phyloP scores from a whole-genome alignment of 2,113 vertebrate species.

The Numida meleagris region DNA sequence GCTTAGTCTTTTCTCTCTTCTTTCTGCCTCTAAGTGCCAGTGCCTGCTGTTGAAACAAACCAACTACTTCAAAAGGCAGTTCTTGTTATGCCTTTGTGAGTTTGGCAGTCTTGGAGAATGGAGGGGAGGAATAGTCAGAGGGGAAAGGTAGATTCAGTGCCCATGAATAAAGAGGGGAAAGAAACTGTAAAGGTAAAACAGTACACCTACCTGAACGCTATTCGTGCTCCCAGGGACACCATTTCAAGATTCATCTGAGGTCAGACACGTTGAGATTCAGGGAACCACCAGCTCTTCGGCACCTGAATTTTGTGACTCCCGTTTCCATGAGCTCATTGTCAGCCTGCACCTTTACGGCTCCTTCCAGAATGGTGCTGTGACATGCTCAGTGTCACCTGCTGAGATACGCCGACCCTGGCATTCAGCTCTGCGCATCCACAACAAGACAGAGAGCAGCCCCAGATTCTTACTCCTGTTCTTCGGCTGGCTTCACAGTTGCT shows the following conservation, averaged over 20 bases:
- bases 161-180: background rate
- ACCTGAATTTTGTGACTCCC: background rate
- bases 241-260: constrained; percentile 8
- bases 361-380: background rate
- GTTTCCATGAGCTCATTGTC: background rate
- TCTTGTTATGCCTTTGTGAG: constrained; percentile 28
- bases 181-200: background rate
- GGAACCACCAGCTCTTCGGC: background rate
- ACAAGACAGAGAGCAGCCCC: constrained; percentile 10
- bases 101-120: constrained; percentile 10
- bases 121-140: background rate
- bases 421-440: background rate
- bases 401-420: background rate
- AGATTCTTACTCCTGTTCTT: background rate
- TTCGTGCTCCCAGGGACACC: constrained; percentile 4
- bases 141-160: constrained; percentile 18
- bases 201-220: constrained; percentile 47
- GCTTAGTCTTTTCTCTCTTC: constrained; percentile 57
- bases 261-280: background rate
- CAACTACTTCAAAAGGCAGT: constrained; percentile 51
- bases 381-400: background rate
- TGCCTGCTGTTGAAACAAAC: constrained; percentile 41
- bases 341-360: background rate
- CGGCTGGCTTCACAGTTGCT: background rate
- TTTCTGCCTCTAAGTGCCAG: constrained; percentile 35